Base-by-base conservation (phyloP, 2,797 vertebrate genomes). In the Anabacerthia variegaticeps region DNA sequence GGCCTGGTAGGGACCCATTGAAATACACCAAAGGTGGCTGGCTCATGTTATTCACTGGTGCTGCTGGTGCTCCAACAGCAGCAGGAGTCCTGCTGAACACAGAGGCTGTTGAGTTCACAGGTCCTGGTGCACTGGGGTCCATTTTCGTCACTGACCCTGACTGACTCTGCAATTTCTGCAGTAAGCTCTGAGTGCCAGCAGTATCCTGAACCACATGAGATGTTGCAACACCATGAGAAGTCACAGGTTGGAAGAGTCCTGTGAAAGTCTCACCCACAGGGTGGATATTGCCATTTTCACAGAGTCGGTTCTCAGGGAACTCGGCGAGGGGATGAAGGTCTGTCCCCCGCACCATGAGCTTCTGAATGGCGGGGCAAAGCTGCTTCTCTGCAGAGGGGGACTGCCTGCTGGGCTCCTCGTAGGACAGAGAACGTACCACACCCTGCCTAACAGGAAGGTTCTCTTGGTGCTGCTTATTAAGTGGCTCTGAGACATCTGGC, bases 321-420 rank as follows among this genome's bases (percentile, higher is more conserved):
- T 99, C 99, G 0, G 98, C 98, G 20, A 99, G 68, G 0, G 98
- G 98, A 7, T 98, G 99, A 4, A 99, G 98, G 28, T 98, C 98
- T 3, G 97, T 67, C 6, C 96, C 97, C 27, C 98, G 97, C 84
- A 98, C 98, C 98, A 99, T 98, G 16, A 99, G 98, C 96, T 99
- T 99, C 95, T 99, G 99, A 93, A 99, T 99, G 93, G 99, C 99
- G 0, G 99, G 98, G 69, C 99, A 99, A 85, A 99, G 98, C 91
- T 98, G 98, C 21, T 97, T 98, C 78, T 98, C 98, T 0, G 83
- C 48, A 1, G 85, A 67, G 11, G 92, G 95, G 0, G 91, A 97
- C 56, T 80, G 95, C 75, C 79, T 93, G 48, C 93, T 49, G 1
- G 98, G 95, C 8, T 98, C 98, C 49, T 99, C 98, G 1, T 98